Base-by-base conservation (phyloP, 2,113 vertebrate species). In the Illadopsis cleaveri region DNA sequence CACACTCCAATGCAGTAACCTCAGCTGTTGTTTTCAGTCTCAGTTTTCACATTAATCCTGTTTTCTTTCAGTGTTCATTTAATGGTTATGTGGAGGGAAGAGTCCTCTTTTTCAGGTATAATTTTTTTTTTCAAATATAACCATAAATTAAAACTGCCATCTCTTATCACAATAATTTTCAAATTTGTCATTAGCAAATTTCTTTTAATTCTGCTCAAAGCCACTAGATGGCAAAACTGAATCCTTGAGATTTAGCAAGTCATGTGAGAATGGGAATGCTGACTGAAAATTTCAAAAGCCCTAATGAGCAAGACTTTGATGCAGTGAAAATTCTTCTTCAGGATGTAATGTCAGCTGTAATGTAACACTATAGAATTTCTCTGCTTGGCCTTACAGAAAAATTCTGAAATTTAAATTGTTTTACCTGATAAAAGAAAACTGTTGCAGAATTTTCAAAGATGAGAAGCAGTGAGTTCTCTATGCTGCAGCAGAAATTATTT, bases 201-300 rank as follows among this genome's bases (percentile, higher is more conserved):
- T 27, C 33, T 79, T 71, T 57, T 37, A 42, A 60, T 77, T 89
- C 81, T 71, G 10, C 45, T 78, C 10, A 40, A 61, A 87, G 42
- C 88, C 92, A 45, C 92, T 89, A 94, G 87, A 73, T 83, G 96
- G 90, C 94, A 66, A 86, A 60, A 69, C 25, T 10, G 72, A 77
- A 69, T 83, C 54, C 58, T 61, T 60, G 20, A 44, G 40, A 51
- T 80, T 47, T 51, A 89, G 50, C 21, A 69, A 48, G 68, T 44
- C 40, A 2, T 14, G 18, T 15, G 30, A 54, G 23, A 54, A n/a
- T 6, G 15, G 57, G 14, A 75, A 48, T 4, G 20, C 47, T 60
- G 45, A 20, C 15, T 48, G 22, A 19, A 64, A 40, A 22, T 53
- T 57, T 66, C 28, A 9, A 50, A 57, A 84, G 23, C 10, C 25